A percentile compares a stretch with the other conserved stretches of the same genome.
Evolutionary conservation across 1,140 invertebrate genomes (phyloP).

Genomic region (Trinorchestia longiramus): DNA sequence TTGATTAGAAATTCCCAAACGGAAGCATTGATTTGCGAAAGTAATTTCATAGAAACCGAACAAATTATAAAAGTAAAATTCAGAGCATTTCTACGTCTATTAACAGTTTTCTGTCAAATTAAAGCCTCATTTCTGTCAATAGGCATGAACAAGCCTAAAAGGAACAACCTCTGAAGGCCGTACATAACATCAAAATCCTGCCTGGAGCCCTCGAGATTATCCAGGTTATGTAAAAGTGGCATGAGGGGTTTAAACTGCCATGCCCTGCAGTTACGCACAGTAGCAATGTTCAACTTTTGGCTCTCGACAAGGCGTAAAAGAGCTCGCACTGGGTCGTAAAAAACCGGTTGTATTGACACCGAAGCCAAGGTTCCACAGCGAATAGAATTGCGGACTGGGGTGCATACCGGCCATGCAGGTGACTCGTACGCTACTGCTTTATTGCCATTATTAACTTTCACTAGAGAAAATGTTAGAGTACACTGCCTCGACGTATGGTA

Average conservation of each 20-base stretch:
- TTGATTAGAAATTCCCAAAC: neutral
- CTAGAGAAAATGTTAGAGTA: neutral
- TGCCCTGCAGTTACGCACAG: conserved; percentile 9
- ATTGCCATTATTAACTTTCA: neutral
- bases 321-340: neutral
- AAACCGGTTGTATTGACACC: neutral
- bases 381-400: neutral
- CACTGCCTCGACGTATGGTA: neutral
- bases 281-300: neutral
- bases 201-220: neutral
- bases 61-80: too few species aligned
- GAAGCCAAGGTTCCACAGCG: neutral
- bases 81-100: too few species aligned
- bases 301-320: neutral
- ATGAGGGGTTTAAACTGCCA: neutral
- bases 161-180: neutral
- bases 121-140: neutral
- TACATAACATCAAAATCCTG: neutral
- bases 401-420: neutral
- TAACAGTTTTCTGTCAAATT: too few species aligned
- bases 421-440: neutral
- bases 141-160: neutral
- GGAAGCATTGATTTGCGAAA: neutral
- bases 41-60: too few species aligned
- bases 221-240: neutral